phyloP scores from a whole-genome alignment of 2,888 invertebrate species.

The Dioctria rufipes region DNA sequence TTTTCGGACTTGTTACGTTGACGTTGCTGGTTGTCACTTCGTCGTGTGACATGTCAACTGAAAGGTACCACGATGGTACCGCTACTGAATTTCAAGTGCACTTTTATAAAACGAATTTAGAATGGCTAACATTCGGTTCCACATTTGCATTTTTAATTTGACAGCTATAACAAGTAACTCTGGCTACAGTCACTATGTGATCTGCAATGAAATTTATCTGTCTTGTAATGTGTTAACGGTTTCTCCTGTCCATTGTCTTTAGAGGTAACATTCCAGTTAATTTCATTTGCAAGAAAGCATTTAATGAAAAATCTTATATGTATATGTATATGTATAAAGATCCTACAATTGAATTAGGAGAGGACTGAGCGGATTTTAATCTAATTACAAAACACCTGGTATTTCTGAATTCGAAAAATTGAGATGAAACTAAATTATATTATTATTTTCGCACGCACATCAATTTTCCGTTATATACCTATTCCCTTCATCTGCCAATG shows the following conservation, averaged over 20 bases:
- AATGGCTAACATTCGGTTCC: slow-evolving; percentile 33
- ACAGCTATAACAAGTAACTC: slow-evolving; percentile 42
- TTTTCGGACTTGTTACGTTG: slow-evolving; percentile 45
- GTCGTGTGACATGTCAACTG: slow-evolving; percentile 47
- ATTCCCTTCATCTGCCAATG: background rate
- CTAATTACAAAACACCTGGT: too few relatives aligned
- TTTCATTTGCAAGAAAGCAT: background rate
- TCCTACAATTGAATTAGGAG: background rate
- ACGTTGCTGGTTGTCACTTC: slow-evolving; percentile 40
- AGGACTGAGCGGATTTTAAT: too few relatives aligned
- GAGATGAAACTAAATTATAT: background rate
- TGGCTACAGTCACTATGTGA: slow-evolving; percentile 35
- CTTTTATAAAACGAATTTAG: slow-evolving; percentile 33
- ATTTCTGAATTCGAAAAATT: background rate
- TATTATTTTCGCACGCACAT: slow-evolving; percentile 32
- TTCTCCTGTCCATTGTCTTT: background rate
- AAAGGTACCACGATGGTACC: slow-evolving; percentile 5
- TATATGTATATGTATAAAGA: background rate
- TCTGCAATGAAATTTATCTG: slow-evolving; percentile 30
- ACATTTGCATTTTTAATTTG: slow-evolving; percentile 51
- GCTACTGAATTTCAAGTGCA: slow-evolving; percentile 42
- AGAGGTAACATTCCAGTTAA: background rate
- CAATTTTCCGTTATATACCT: background rate
- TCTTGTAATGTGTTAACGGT: background rate
- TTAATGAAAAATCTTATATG: background rate